Conservation (phyloP, 2,797 vertebrate genomes). For the Semotilus atromaculatus region DNA sequence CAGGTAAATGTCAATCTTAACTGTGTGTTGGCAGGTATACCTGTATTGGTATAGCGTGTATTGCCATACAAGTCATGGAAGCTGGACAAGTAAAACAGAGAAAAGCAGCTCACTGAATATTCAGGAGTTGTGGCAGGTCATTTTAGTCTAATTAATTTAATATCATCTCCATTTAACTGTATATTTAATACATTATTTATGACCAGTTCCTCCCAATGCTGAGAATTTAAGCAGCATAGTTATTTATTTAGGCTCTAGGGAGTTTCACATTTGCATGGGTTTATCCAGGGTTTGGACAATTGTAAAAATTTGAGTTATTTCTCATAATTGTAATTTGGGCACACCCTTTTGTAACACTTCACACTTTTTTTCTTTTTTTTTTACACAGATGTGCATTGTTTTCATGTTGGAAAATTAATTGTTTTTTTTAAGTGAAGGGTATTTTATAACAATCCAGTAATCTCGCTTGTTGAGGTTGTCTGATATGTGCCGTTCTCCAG, state of each 20-base stretch:
- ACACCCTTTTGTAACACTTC: no score
- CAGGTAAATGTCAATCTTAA: no score
- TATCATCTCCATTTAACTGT: constrained; percentile 36
- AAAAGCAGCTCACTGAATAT: constrained; percentile 24
- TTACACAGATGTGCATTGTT: constrained; percentile 3
- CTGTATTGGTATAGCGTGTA: no score
- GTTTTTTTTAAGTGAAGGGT: background rate
- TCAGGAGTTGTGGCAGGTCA: constrained; percentile 20
- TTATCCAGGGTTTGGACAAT: constrained; percentile 18
- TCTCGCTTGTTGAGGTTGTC: constrained; percentile 10
- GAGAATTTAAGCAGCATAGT: constrained; percentile 20
- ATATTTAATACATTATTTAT: constrained; percentile 41
- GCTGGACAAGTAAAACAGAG: constrained; percentile 1
- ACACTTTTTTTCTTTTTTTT: background rate
- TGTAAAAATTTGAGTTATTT: constrained; percentile 15
- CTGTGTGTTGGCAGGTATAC: background rate
- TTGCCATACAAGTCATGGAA: background rate
- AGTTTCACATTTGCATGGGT: constrained; percentile 19
- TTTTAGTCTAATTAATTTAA: constrained; percentile 35
- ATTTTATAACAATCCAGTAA: constrained; percentile 1
- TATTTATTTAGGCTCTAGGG: constrained; percentile 30
- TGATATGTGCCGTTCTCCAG: constrained; percentile 21
- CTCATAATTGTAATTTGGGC: constrained; percentile 22
- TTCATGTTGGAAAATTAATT: constrained; percentile 13
- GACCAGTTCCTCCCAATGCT: constrained; percentile 14